A percentile compares a stretch with the other conserved stretches of the same genome.
Conservation (phyloP, 2,113 vertebrate genomes). For the Semnornis frantzii region DNA sequence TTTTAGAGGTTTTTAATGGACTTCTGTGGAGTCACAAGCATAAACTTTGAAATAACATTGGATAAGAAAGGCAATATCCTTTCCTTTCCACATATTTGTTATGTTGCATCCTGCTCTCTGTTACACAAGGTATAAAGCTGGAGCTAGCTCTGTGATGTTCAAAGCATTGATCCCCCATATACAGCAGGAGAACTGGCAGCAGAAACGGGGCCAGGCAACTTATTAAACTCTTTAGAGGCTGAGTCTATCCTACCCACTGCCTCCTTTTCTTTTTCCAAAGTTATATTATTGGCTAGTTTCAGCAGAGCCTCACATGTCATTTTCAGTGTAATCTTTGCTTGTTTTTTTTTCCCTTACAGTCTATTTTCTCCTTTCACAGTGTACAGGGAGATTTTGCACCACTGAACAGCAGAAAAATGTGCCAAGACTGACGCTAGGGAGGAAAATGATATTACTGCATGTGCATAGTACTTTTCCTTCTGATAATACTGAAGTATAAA, state of each 20-base stretch:
- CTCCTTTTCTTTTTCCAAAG: not conserved
- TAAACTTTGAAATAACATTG: slow-evolving; percentile 51
- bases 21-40: slow-evolving; percentile 12
- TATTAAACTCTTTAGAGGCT: slow-evolving; percentile 43
- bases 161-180: not conserved
- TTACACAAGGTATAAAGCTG: slow-evolving; percentile 7
- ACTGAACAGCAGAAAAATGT: not conserved
- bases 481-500: not conserved
- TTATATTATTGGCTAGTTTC: slow-evolving; percentile 22
- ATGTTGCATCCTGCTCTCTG: not conserved
- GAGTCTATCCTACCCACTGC: not conserved
- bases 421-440: not conserved
- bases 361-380: not conserved
- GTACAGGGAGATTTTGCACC: not conserved
- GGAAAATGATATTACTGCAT: not conserved
- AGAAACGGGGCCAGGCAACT: not conserved
- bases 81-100: slow-evolving; percentile 14
- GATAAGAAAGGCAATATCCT: slow-evolving; percentile 54
- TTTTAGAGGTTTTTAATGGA: slow-evolving; percentile 17
- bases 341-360: not conserved
- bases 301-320: not conserved
- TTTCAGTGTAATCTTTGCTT: not conserved
- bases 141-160: not conserved
- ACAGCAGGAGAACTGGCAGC: not conserved
- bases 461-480: not conserved